phyloP scores from a whole-genome alignment of 1,140 invertebrate genomes.

The Drosophila tsacasi region DNA sequence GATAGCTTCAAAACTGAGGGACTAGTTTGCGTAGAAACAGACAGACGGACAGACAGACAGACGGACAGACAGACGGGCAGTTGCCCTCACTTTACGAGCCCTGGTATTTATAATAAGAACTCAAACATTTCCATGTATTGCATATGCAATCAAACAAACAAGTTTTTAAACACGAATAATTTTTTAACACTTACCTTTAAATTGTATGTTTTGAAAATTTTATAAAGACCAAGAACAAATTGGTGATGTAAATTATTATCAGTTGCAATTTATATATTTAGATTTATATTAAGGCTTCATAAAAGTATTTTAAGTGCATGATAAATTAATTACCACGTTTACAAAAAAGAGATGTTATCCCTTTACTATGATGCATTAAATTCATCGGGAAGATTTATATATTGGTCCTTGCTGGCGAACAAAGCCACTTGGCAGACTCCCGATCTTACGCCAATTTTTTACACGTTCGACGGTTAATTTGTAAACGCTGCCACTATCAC shows the following conservation, averaged over 20 bases:
- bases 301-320: neutral
- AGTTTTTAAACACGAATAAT: too few relatives aligned
- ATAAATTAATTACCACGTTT: neutral
- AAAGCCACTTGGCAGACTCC: too few relatives aligned
- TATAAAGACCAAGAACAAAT: neutral
- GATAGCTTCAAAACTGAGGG: too few relatives aligned
- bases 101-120: too few relatives aligned
- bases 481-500: slow-evolving; percentile 5
- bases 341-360: neutral
- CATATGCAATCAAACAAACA: too few relatives aligned
- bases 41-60: too few relatives aligned
- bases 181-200: too few relatives aligned
- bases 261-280: neutral
- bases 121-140: too few relatives aligned
- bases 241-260: neutral
- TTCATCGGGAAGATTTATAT: neutral
- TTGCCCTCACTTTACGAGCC: too few relatives aligned
- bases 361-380: neutral
- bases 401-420: neutral
- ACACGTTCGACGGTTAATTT: neutral
- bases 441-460: neutral
- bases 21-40: too few relatives aligned
- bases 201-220: too few relatives aligned
- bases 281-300: neutral
- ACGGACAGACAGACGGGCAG: too few relatives aligned